phyloP scores from a whole-genome alignment of 1,140 invertebrate genomes.

The Brachionus sp. region DNA sequence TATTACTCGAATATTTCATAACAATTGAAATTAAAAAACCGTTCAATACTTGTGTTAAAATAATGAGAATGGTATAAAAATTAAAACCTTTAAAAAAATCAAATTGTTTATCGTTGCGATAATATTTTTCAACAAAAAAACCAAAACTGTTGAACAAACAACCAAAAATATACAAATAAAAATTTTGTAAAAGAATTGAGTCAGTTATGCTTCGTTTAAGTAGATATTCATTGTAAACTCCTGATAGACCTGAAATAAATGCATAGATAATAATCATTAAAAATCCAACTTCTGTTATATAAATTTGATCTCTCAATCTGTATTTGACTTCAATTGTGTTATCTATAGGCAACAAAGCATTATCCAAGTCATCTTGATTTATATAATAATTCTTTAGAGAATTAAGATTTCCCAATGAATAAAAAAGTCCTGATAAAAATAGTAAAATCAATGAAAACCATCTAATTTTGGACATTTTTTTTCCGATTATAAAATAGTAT shows the following conservation, averaged over 20 bases:
- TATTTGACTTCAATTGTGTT: neutral
- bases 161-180: conserved; percentile 40
- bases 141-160: conserved; percentile 19
- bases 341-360: neutral
- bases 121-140: neutral
- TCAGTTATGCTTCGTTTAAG: conserved; percentile 53
- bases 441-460: conserved; percentile 31
- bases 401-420: neutral
- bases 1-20: conserved; percentile 58
- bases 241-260: conserved; percentile 53
- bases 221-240: conserved; percentile 57
- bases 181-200: conserved; percentile 37
- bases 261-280: conserved; percentile 53
- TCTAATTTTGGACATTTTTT: conserved; percentile 48
- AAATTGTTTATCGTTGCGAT: neutral
- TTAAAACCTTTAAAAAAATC: conserved; percentile 50
- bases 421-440: neutral
- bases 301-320: conserved; percentile 34
- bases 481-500: conserved; percentile 56
- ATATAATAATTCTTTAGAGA: neutral
- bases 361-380: conserved; percentile 11
- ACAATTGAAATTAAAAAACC: conserved; percentile 57
- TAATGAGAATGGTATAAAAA: conserved; percentile 51
- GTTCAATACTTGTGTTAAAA: conserved; percentile 53
- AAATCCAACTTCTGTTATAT: conserved; percentile 53